Conservation (phyloP, 2,797 vertebrate genomes). For the Oreortyx pictus region DNA sequence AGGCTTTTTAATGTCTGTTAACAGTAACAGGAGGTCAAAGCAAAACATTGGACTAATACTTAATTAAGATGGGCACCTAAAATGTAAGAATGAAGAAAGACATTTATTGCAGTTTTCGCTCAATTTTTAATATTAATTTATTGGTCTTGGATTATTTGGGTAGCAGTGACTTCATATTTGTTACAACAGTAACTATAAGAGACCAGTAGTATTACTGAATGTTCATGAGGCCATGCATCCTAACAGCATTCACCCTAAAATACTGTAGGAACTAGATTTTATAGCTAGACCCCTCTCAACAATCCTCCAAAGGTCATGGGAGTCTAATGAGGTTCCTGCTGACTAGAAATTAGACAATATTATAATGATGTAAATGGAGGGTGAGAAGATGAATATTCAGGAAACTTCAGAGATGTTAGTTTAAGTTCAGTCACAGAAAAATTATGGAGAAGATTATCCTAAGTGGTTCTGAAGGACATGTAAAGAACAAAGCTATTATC, state of each 20-base stretch:
- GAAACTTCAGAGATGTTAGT: background rate
- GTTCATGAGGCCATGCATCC: background rate
- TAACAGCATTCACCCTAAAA: background rate
- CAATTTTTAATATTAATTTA: background rate
- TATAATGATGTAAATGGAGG: background rate
- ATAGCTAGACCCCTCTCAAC: background rate
- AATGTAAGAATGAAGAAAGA: background rate
- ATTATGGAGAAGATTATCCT: background rate
- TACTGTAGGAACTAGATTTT: background rate
- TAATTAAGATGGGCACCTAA: background rate
- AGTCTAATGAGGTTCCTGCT: background rate
- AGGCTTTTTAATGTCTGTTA: background rate
- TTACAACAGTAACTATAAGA: background rate
- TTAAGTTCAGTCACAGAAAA: background rate
- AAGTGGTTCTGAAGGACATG: too few relatives aligned
- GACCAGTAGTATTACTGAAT: background rate
- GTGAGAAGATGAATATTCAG: background rate
- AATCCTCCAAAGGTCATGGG: background rate
- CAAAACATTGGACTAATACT: background rate
- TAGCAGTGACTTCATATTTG: background rate
- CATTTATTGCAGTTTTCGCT: background rate
- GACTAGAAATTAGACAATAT: background rate
- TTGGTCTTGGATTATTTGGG: background rate
- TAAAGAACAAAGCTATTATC: too few relatives aligned
- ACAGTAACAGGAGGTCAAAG: background rate